phyloP scores from a whole-genome alignment of 2,113 vertebrate genomes.

The Bufo gargarizans region DNA sequence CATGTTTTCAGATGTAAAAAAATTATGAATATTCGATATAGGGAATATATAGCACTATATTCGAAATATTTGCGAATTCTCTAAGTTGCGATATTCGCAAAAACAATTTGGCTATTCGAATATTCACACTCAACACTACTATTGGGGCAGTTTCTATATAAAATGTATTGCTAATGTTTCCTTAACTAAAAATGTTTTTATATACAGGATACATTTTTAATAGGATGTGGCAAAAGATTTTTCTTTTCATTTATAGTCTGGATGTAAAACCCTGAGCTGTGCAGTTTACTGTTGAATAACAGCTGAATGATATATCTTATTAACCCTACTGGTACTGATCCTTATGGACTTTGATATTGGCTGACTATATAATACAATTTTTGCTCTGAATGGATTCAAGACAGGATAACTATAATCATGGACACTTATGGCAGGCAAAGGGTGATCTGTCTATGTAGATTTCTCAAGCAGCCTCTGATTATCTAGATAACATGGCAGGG shows the following conservation, averaged over 20 bases:
- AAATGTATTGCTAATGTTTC: not conserved
- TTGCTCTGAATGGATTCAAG: slow-evolving; percentile 8
- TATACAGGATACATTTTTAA: not conserved
- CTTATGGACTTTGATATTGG: slow-evolving; percentile 11
- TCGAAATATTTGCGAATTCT: too few species aligned
- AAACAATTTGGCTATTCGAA: too few species aligned
- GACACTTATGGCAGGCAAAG: slow-evolving; percentile 46
- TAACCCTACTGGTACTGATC: slow-evolving; percentile 28
- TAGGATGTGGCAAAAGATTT: not conserved
- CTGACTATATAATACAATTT: slow-evolving; percentile 26
- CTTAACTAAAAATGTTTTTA: not conserved
- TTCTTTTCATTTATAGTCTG: not conserved
- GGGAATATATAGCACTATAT: too few species aligned
- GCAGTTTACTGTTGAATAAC: slow-evolving; percentile 1
- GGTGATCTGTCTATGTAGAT: slow-evolving; percentile 53
- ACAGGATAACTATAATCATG: slow-evolving; percentile 48
- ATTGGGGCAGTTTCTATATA: too few species aligned
- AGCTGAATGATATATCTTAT: slow-evolving; percentile 22
- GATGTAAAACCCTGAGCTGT: not conserved
- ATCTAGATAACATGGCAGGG: slow-evolving; percentile 47
- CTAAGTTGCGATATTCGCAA: too few species aligned
- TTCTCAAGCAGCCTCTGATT: slow-evolving; percentile 37
- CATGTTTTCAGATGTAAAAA: too few species aligned
- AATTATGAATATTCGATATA: too few species aligned
- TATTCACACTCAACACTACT: too few species aligned